Evolutionary conservation across 2,888 invertebrate species (phyloP).

Genomic region (Ptilodon capucinus): DNA sequence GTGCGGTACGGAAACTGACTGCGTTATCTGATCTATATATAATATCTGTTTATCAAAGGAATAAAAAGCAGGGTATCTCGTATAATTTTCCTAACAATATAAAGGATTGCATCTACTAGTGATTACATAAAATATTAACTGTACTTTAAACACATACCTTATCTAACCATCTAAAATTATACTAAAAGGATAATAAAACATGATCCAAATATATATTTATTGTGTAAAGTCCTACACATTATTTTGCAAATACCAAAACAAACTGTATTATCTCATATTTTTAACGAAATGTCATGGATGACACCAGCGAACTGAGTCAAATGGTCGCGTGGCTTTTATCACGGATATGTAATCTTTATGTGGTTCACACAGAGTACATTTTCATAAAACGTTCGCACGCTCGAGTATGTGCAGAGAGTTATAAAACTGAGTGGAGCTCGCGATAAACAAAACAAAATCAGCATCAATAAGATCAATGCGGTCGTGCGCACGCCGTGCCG

Average conservation of each 20-base stretch:
- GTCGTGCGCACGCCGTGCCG: slow-evolving; percentile 51
- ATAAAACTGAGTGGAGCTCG: slow-evolving; percentile 57
- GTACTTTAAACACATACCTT: background rate
- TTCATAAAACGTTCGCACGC: too few relatives aligned
- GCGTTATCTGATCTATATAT: background rate
- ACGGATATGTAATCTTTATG: too few relatives aligned
- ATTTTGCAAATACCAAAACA: too few relatives aligned
- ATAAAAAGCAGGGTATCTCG: background rate
- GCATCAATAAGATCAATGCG: slow-evolving; percentile 63
- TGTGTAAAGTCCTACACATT: too few relatives aligned
- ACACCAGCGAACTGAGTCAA: too few relatives aligned
- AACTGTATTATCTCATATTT: too few relatives aligned
- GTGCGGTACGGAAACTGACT: background rate
- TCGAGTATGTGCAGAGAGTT: too few relatives aligned
- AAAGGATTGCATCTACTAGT: background rate
- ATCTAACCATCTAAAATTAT: slow-evolving; percentile 30
- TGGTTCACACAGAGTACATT: too few relatives aligned
- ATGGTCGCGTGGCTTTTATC: too few relatives aligned
- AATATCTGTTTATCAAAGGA: background rate
- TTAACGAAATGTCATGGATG: too few relatives aligned
- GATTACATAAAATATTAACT: background rate
- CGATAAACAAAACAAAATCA: slow-evolving; percentile 61
- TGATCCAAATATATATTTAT: slow-evolving; percentile 57
- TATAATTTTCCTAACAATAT: background rate
- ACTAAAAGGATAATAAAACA: slow-evolving; percentile 30